These are phyloP conservation scores for Meliscaeva auricollis DNA, from an alignment of 2,888 invertebrate species.

Conservation along the genomic window DNA sequence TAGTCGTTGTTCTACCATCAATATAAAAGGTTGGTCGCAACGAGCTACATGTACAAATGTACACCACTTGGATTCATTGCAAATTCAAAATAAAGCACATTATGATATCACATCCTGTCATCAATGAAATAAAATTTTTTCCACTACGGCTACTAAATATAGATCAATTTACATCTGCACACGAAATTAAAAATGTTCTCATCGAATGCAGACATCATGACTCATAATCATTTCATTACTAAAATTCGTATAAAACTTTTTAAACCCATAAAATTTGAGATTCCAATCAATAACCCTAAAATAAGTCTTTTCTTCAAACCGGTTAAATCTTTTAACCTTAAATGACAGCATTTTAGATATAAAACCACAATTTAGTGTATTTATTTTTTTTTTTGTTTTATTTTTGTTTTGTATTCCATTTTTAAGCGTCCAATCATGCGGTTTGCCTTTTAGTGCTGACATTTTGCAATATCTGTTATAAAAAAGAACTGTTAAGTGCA, in stretches of 20 bases:
- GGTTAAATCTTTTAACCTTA: not conserved
- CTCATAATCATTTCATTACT: too few species aligned
- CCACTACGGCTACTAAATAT: not conserved
- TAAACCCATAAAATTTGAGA: not conserved
- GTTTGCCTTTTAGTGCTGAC: too few species aligned
- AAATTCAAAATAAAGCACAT: not conserved
- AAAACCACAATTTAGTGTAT: not conserved
- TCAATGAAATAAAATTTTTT: not conserved
- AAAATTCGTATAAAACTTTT: not conserved
- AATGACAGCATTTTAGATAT: conserved; percentile 5
- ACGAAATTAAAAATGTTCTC: not conserved
- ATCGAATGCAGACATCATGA: not conserved
- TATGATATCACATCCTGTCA: conserved; percentile 7
- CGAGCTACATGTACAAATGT: too few species aligned
- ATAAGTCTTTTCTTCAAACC: conserved; percentile 4
- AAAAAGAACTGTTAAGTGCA: not conserved
- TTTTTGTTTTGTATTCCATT: not conserved
- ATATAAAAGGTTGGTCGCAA: too few species aligned
- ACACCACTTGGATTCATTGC: not conserved
- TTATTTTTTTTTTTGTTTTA: not conserved
- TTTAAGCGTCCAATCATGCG: not conserved
- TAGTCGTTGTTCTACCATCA: too few species aligned
- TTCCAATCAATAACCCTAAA: not conserved
- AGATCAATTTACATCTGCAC: not conserved
- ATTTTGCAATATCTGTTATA: conserved; percentile 8